phyloP scores from a whole-genome alignment of 2,113 vertebrate species.

The Donacobius atricapilla region DNA sequence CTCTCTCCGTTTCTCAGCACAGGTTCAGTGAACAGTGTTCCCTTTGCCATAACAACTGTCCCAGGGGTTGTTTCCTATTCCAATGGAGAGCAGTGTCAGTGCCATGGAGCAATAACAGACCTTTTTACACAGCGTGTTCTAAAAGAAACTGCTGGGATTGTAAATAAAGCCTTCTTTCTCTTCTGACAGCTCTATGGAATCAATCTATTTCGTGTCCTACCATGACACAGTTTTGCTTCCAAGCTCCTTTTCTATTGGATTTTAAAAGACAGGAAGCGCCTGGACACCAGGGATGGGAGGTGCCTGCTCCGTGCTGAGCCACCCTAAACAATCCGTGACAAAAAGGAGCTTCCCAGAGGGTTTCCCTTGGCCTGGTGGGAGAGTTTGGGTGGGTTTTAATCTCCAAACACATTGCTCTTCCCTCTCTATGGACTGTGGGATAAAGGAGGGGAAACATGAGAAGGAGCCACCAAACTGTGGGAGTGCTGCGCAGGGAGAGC shows the following conservation, averaged over 20 bases:
- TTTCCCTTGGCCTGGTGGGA: not conserved
- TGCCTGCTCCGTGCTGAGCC: not conserved
- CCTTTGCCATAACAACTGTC: too few species aligned
- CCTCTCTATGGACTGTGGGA: fast-evolving
- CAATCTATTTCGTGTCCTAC: too few species aligned
- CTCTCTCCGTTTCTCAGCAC: too few species aligned
- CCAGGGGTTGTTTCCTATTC: too few species aligned
- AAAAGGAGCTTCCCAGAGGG: not conserved
- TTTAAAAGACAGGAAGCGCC: not conserved
- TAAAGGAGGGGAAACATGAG: not conserved
- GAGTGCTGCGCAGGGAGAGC: fast-evolving
- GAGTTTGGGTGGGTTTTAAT: not conserved
- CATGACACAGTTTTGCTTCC: not conserved
- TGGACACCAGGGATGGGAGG: fast-evolving
- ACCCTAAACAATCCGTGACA: fast-evolving
- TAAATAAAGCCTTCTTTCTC: too few species aligned
- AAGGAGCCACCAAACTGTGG: not conserved
- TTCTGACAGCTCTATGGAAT: too few species aligned
- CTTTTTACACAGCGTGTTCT: too few species aligned
- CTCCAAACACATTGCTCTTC: not conserved
- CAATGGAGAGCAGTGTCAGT: too few species aligned
- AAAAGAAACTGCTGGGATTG: too few species aligned
- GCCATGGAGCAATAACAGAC: too few species aligned
- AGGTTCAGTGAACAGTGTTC: too few species aligned
- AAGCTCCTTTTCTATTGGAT: not conserved